Evolutionary conservation across 2,888 invertebrate genomes (phyloP), one percentile per base, ranked within the genome.

Genomic region (Perdita meconis): DNA sequence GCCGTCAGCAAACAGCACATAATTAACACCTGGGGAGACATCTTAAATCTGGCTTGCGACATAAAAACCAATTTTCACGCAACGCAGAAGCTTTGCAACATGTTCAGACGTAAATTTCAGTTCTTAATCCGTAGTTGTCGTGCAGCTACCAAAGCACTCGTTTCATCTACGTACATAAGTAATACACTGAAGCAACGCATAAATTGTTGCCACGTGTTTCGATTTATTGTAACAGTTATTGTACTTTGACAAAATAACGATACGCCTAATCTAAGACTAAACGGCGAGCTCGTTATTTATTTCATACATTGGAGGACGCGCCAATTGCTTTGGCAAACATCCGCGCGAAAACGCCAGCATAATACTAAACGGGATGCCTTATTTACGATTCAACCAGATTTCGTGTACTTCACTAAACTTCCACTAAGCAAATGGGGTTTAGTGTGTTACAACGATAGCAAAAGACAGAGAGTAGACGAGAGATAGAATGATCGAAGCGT

Each of bases 401-500:
- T 57, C 63, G 30, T 56, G 16, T 57, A 61, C 65, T 68, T 73
- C 78, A 65, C 30, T 51, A 47, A 57, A 78, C 53, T 65, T 61
- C 61, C 65, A 42, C n/a, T 51, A 16, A 56, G 65, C 73, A 69
- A 79, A 79, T 66, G 42, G 61, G 64, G 61, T 47, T 64, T 53
- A 76, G 76, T 78, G 68, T 78, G 78, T 78, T 77, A 73, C 13
- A 57, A 61, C 61, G 56, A 55, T 69, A 59, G 71, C 30, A 67
- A 75, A n/a, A 70, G 67, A 56, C 63, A 57, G 78, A 42, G 64
- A 68, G 77, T 71, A 82, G 82, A 73, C 82, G 84, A 75, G 85
- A 86, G 85, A 89, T 88, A 87, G 89, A 90, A 86, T 87, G 87
- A 86, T 88, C 78, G 85, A 83, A 83, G 82, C 84, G 86, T 88